These are phyloP conservation scores for Prolemur simus DNA, from an alignment of 2,113 vertebrate species.

Conservation along the genomic window DNA sequence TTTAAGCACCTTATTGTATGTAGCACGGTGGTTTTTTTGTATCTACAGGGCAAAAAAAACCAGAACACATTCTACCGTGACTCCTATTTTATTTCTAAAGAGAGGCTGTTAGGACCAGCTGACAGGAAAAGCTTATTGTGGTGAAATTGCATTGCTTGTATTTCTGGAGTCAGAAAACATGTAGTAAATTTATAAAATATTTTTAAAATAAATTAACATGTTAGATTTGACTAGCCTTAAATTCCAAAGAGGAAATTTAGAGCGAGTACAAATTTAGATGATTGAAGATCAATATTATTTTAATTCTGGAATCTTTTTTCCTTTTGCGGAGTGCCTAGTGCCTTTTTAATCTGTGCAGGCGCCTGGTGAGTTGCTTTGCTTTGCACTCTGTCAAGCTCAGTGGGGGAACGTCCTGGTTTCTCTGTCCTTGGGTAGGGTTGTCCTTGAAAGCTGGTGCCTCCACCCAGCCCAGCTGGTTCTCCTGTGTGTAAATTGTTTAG, in stretches of 20 bases:
- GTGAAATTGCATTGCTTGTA: background rate
- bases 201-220: conserved; percentile 2
- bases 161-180: conserved; percentile 23
- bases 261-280: background rate
- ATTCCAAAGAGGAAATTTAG: background rate
- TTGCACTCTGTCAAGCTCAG: background rate
- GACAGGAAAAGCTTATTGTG: background rate
- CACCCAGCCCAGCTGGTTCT: background rate
- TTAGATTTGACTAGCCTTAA: background rate
- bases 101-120: background rate
- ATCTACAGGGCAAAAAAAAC: background rate
- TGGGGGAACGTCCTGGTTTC: background rate
- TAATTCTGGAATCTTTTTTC: conserved; percentile 34
- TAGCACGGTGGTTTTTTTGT: background rate
- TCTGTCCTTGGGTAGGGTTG: background rate
- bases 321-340: background rate
- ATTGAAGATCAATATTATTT: conserved; percentile 35
- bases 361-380: background rate
- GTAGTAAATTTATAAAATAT: background rate
- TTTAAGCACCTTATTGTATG: conserved; percentile 46
- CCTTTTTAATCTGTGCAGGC: background rate
- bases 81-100: conserved; percentile 47
- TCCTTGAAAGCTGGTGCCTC: background rate
- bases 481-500: background rate
- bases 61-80: conserved; percentile 1